A percentile compares a stretch with the other conserved stretches of the same genome.
These are phyloP conservation scores for Phrynosoma blainvillii DNA, from an alignment of 2,113 vertebrate genomes.

Conservation along the genomic window DNA sequence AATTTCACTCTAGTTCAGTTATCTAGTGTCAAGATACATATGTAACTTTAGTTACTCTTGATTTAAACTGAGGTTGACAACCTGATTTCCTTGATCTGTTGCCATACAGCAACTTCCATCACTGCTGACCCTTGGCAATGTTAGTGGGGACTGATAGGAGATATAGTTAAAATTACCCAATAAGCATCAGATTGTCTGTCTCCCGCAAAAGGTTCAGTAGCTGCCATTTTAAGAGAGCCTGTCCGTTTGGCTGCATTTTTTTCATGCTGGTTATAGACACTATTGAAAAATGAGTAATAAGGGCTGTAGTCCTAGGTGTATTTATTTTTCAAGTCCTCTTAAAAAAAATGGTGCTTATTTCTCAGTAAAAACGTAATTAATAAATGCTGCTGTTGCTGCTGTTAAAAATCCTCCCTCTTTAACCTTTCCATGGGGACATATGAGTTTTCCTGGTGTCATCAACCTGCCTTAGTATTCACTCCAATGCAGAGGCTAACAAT, in stretches of 20 bases:
- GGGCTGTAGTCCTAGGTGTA: neutral
- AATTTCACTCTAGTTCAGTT: neutral
- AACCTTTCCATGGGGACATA: neutral
- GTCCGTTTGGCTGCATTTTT: neutral
- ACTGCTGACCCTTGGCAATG: no score
- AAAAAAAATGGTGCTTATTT: neutral
- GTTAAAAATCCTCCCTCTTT: neutral
- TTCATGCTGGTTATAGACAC: neutral
- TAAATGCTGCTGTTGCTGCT: neutral
- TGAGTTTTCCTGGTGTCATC: neutral
- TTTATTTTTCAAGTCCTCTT: neutral
- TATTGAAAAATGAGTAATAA: neutral
- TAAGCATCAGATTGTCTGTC: no score
- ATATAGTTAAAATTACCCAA: no score
- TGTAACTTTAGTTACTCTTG: neutral
- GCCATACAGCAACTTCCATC: no score
- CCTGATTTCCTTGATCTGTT: no score
- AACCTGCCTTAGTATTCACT: neutral
- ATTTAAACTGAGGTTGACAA: neutral
- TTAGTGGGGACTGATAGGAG: no score
- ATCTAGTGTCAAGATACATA: no score
- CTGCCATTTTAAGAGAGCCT: neutral
- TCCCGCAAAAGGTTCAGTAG: neutral
- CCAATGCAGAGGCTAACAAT: neutral
- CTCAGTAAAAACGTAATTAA: neutral